Percentiles rank a stretch among this genome's conserved stretches.
Evolutionary conservation across 53 echinoderm and acorn worm genomes (phyloP).

Genomic region (Paelopatides confundens): DNA sequence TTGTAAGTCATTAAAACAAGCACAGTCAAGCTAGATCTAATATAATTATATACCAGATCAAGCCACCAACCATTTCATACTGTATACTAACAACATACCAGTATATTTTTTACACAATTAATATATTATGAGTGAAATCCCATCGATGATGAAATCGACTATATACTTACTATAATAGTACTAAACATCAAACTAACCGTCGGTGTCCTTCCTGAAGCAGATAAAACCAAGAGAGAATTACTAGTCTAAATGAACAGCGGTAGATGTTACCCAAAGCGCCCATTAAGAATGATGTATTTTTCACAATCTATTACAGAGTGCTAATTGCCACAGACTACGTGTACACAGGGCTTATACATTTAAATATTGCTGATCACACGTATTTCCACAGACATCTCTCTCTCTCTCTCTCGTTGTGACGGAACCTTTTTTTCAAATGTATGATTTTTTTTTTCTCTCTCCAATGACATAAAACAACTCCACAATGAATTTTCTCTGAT

Average conservation of each 20-base stretch:
- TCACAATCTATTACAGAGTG: neutral
- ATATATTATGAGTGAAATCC: too few species aligned
- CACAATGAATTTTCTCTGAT: constrained; percentile 27
- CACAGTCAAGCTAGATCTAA: too few species aligned
- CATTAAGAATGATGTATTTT: neutral
- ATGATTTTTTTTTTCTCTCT: neutral
- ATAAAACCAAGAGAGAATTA: neutral
- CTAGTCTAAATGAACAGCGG: neutral
- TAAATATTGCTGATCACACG: neutral
- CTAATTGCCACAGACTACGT: neutral
- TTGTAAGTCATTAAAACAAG: too few species aligned
- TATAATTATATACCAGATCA: too few species aligned
- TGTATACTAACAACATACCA: too few species aligned
- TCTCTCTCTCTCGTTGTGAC: neutral
- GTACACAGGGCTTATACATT: neutral
- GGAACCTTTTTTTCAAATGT: neutral
- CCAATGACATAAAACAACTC: constrained; percentile 29
- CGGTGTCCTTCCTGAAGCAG: neutral
- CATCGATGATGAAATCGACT: neutral
- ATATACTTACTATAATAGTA: neutral
- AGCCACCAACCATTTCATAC: too few species aligned
- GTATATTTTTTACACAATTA: too few species aligned
- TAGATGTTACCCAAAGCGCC: constrained; percentile 3
- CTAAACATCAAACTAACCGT: neutral
- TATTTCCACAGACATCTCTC: neutral